Percentiles rank a stretch among this genome's conserved stretches.
phyloP scores from a whole-genome alignment of 1,140 invertebrate genomes.

The Choristoneura fumiferana region DNA sequence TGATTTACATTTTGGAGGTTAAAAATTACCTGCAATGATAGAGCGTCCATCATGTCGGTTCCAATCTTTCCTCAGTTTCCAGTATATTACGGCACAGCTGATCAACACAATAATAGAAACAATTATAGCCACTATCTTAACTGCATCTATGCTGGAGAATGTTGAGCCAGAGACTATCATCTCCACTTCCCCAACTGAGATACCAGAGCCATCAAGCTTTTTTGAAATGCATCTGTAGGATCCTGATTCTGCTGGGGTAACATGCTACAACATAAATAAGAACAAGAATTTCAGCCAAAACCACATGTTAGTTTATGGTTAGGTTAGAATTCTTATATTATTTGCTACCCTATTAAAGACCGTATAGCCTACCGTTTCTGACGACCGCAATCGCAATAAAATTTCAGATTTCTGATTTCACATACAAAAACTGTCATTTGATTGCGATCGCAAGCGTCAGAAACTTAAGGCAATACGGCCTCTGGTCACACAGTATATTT shows the following conservation, averaged over 20 bases:
- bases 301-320: no score
- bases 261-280: conserved; percentile 78
- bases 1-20: conserved; percentile 12
- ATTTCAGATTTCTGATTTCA: no score
- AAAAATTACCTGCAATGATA: conserved; percentile 54
- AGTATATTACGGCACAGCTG: conserved; percentile 66
- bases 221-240: conserved; percentile 83
- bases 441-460: no score
- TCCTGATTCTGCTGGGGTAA: conserved; percentile 80
- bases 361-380: no score
- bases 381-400: no score
- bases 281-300: no score
- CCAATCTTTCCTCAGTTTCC: conserved; percentile 63
- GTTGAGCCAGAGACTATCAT: conserved; percentile 78
- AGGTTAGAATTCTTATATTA: no score
- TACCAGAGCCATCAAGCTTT: conserved; percentile 74
- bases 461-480: no score
- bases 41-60: conserved; percentile 60
- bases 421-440: no score
- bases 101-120: conserved; percentile 68
- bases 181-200: conserved; percentile 79
- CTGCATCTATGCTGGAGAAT: conserved; percentile 76
- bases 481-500: no score
- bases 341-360: no score
- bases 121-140: conserved; percentile 66